Evolutionary conservation across 2,113 vertebrate genomes (phyloP), one percentile per base, ranked within the genome.

Genomic region (Vidua macroura): DNA sequence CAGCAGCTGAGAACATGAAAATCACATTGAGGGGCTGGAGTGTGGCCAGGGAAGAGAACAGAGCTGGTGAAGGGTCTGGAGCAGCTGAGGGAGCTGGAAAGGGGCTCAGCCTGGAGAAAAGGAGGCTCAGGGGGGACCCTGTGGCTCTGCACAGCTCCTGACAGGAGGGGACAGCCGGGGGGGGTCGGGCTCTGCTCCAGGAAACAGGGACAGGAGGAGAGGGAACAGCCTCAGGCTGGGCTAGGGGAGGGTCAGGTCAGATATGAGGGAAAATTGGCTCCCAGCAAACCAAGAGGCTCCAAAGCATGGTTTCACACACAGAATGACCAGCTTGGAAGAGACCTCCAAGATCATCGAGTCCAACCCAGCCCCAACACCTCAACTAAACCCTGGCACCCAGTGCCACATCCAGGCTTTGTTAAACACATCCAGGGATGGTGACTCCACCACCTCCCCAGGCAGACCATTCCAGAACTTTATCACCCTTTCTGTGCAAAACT

Each of bases 31-130:
- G 41, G 15, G 48, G 31, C 15, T 83, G 72, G 63, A 69, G 18
- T 0, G 2, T 4, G 41, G 41, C 30, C 55, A 83, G 48, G 10
- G n/a, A 25, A 41, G 23, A 33, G 46, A 88, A 74, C 0, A 0
- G 59, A 66, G 77, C 27, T 79, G 64, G 41, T 18, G 24, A 70
- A 31, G 39, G 23, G 64, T 0, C 52, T 85, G 72, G 25, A 86
- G 59, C 0, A 0, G 48, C 55, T 86, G 63, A 53, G 18, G 46
- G 62, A 67, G 30, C 52, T 70, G 74, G 23, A 30, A 59, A 59
- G 58, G 43, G 52, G 60, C 69, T 88, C 52, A 88, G 60, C 39
- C 44, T 75, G 69, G 69, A 81, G 60, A 2, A 88, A 37, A 73
- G 35, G 51, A 6, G 76, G 51, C 2, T 67, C 77, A 67, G 37